Base-by-base conservation (phyloP, 2,113 vertebrate species). In the Corynorhinus townsendii region DNA sequence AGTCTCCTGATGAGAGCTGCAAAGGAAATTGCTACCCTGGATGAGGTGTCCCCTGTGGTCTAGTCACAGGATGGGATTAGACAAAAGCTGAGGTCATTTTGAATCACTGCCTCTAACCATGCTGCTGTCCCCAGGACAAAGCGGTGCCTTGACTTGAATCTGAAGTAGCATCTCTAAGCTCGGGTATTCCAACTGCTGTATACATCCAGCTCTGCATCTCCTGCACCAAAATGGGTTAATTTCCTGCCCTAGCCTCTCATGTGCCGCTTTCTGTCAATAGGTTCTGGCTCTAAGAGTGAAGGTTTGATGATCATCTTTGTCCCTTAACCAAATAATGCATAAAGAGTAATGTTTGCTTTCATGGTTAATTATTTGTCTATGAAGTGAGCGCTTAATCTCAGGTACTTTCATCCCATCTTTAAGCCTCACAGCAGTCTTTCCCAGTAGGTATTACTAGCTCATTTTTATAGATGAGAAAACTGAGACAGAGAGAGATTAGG, bases 81-180 rank as follows among this genome's bases (percentile, higher is more conserved):
- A 95, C 80, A 87, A 87, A 93, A 68, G 86, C 73, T 81, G 87
- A 96, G 56, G 72, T 96, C 96, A 73, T 90, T 93, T 52, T 90
- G 91, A 95, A 66, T 96, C 94, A 95, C 76, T 1, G 33, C 47
- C 68, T 76, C 45, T 47, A 73, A 22, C 20, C 40, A 73, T 33
- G 81, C 91, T 75, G 49, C 56, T 14, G 8, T 83, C 75, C n/a
- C 19, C n/a, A 72, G 71, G 59, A 71, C 87, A 86, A 33, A 86
- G 84, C 24, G 4, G 45, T 17, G 47, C n/a, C 76, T 86, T 59
- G 45, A 71, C 88, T 86, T 90, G 81, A 90, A 64, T 79, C 43
- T 73, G 64, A 95, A 94, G 76, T 28, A 59, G n/a, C 3, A 2
- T 38, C n/a, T 73, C 47, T 43, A 35, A 28, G 77, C 49, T 43